Evolutionary conservation across 2,888 invertebrate genomes (phyloP), one percentile per base, ranked within the genome.

Genomic region (Pogonocherus hispidulus): DNA sequence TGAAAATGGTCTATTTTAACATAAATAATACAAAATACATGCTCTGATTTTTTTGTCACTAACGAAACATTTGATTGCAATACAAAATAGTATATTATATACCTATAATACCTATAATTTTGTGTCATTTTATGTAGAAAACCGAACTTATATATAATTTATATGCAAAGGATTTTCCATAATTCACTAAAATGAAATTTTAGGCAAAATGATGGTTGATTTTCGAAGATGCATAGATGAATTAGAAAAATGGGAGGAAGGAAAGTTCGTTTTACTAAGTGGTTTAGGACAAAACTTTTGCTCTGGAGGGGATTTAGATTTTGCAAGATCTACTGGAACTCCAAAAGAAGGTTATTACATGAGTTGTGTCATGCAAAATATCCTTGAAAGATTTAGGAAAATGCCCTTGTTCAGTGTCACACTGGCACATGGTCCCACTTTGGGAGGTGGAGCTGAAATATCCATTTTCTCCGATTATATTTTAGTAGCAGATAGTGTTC

Each of bases 121-220:
- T 6, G 27, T n/a, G n/a, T n/a, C n/a, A n/a, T n/a, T n/a, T n/a
- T n/a, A n/a, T n/a, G 8, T 27, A 8, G 8, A 0, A 6, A 27
- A 27, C 4, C 5, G 8, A 27, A 27, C 0, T 8, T 6, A 8
- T 27, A 6, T 6, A 8, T 27, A 8, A 27, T 27, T 8, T 8
- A 11, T 32, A 32, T 32, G 8, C 11, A 1, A 32, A 32, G 11
- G 32, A 9, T 2, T 11, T 32, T 32, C 4, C 4, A 27, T 27
- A 27, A 27, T 27, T 27, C 8, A 27, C 11, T 32, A 2, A 32
- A 11, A 46, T 37, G 14, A 27, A 3, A 2, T 71, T 75, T 32
- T 64, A 83, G 84, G 82, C 32, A 74, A 76, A 70, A 84, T 84
- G 84, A 82, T 83, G 80, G 78, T 82, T 1, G 79, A 84, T 56